Conservation (phyloP, 1,140 invertebrate genomes). For the Globodera rostochiensis region DNA sequence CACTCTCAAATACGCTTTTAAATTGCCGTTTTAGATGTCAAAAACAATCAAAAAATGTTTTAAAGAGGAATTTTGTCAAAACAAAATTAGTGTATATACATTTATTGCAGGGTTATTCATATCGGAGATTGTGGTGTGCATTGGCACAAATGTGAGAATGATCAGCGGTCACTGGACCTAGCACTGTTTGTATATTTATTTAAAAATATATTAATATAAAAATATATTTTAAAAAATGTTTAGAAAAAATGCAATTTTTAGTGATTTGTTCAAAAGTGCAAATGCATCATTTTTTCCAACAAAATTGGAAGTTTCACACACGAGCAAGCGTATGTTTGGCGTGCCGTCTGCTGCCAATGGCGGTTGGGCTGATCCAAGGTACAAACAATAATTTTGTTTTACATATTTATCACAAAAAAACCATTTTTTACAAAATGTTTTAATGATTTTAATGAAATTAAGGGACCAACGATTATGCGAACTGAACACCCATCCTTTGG, state of each 20-base stretch:
- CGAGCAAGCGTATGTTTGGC: constrained; percentile 75
- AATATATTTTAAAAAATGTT: neutral
- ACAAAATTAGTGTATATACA: too few relatives aligned
- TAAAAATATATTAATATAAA: constrained; percentile 1
- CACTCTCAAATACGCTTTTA: too few relatives aligned
- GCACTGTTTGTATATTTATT: constrained; percentile 38
- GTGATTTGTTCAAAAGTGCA: constrained; percentile 6
- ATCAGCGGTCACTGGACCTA: neutral
- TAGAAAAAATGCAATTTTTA: neutral
- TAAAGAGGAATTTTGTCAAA: too few relatives aligned
- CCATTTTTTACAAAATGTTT: too few relatives aligned
- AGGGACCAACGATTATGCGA: constrained; percentile 73
- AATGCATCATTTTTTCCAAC: constrained; percentile 76
- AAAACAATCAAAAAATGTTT: too few relatives aligned
- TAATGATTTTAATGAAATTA: too few relatives aligned
- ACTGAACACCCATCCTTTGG: constrained; percentile 49
- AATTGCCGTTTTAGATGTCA: too few relatives aligned
- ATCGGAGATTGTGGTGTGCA: constrained; percentile 83
- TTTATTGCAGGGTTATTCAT: constrained; percentile 77
- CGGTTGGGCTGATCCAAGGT: constrained; percentile 74
- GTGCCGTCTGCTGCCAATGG: constrained; percentile 86
- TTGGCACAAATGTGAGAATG: constrained; percentile 47
- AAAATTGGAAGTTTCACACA: constrained; percentile 73
- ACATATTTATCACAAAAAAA: too few relatives aligned
- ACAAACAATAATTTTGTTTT: too few relatives aligned